These are phyloP conservation scores for Nothobranchius kuhntae DNA, from an alignment of 2,113 vertebrate genomes.

Conservation along the genomic window DNA sequence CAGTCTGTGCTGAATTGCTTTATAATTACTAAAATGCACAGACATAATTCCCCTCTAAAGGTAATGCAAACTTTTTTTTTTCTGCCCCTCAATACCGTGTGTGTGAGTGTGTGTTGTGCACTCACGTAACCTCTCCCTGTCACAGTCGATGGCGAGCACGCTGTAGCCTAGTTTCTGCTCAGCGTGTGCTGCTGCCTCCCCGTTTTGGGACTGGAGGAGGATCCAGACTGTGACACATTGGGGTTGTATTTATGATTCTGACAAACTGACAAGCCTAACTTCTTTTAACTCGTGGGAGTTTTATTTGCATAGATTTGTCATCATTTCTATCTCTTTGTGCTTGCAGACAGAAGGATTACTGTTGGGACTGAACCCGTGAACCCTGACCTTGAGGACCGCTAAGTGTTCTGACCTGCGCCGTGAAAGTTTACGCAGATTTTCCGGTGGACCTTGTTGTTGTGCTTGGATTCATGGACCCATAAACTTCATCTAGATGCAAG, in stretches of 20 bases:
- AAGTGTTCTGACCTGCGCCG: constrained; percentile 4
- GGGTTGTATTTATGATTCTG: constrained; percentile 65
- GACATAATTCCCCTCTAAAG: constrained; percentile 69
- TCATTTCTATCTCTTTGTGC: constrained; percentile 23
- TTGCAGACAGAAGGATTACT: not conserved
- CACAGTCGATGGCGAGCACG: constrained; percentile 53
- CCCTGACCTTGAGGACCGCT: constrained; percentile 12
- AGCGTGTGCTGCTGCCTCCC: constrained; percentile 52
- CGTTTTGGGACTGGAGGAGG: constrained; percentile 51
- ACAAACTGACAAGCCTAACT: constrained; percentile 32
- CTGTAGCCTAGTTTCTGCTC: constrained; percentile 69
- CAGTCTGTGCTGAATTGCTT: constrained; percentile 69
- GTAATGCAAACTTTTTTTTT: constrained; percentile 66
- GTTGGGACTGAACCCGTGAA: constrained; percentile 23
- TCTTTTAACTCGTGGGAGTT: constrained; percentile 31
- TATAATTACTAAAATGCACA: constrained; percentile 74
- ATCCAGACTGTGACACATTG: constrained; percentile 70
- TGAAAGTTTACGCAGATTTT: not conserved
- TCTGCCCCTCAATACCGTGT: constrained; percentile 29
- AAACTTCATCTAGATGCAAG: too few relatives aligned
- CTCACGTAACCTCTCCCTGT: constrained; percentile 63
- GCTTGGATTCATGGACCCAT: too few relatives aligned
- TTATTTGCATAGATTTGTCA: constrained; percentile 54
- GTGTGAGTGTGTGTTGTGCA: constrained; percentile 5
- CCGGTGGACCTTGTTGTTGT: too few relatives aligned